These are phyloP conservation scores for Antheraea assamensis DNA, from an alignment of 2,888 invertebrate species.

Conservation along the genomic window DNA sequence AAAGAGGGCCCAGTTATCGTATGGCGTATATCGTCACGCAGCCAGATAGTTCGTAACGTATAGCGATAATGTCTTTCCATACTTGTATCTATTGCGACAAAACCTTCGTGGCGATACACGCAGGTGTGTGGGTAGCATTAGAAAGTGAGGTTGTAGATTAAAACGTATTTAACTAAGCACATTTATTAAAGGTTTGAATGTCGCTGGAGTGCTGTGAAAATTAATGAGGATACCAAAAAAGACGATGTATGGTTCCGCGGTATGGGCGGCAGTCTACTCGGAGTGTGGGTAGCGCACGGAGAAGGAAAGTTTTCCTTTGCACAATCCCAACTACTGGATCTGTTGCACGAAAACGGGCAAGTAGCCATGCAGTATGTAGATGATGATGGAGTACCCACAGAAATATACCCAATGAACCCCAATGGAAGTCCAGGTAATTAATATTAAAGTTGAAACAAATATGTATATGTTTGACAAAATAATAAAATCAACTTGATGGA, in stretches of 20 bases:
- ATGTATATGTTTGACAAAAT: neutral
- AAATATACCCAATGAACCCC: conserved; percentile 96
- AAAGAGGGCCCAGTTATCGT: too few relatives aligned
- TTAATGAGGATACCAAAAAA: conserved; percentile 83
- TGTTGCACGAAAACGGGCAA: conserved; percentile 82
- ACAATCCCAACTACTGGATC: conserved; percentile 67
- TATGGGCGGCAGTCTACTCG: conserved; percentile 95
- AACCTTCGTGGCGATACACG: too few relatives aligned
- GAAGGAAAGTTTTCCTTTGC: conserved; percentile 91
- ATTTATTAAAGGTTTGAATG: conserved; percentile 80
- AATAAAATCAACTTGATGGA: too few relatives aligned
- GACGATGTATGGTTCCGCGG: conserved; percentile 91
- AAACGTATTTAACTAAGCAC: neutral
- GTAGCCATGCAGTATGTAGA: conserved; percentile 93
- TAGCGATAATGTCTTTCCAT: too few relatives aligned
- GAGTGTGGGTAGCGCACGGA: conserved; percentile 98
- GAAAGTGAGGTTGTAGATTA: neutral
- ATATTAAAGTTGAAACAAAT: neutral
- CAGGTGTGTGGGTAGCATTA: neutral
- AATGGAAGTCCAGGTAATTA: conserved; percentile 89
- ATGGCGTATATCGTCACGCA: too few relatives aligned
- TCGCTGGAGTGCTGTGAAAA: conserved; percentile 89
- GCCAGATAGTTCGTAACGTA: too few relatives aligned
- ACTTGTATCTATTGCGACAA: too few relatives aligned
- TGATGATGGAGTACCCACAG: conserved; percentile 88